Evolutionary conservation across 2,113 vertebrate species (phyloP).

Genomic region (Anarhynchus alexandrinus): DNA sequence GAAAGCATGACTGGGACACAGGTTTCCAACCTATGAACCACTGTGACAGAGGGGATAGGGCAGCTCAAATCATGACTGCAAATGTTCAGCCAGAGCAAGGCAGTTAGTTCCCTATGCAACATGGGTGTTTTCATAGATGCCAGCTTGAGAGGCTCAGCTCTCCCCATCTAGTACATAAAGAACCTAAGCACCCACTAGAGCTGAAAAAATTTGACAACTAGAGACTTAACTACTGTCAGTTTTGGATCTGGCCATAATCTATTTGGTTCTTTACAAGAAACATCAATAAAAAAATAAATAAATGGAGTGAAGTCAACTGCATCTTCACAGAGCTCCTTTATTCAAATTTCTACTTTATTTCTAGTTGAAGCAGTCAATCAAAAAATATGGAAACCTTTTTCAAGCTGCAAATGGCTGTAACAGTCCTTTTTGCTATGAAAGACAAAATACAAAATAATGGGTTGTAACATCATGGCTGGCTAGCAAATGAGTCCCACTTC

Average conservation of each 20-base stretch:
- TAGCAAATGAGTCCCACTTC: background rate
- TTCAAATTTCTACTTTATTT: background rate
- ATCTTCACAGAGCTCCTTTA: background rate
- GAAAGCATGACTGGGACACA: fast-evolving
- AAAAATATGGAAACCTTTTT: background rate
- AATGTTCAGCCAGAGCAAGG: background rate
- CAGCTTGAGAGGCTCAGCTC: background rate
- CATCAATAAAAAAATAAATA: background rate
- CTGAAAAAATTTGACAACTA: background rate
- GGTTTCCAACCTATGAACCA: background rate
- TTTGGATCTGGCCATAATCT: background rate
- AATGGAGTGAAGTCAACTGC: background rate
- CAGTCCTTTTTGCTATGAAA: background rate
- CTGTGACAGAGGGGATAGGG: background rate
- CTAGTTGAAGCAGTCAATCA: background rate
- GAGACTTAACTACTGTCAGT: background rate
- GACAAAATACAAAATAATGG: background rate
- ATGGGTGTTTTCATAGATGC: background rate
- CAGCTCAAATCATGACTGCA: background rate
- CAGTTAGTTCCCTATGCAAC: fast-evolving
- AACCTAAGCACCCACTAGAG: background rate
- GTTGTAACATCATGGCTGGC: background rate
- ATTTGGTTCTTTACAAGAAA: background rate
- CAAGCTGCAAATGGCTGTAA: background rate
- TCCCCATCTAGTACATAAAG: background rate